These are phyloP conservation scores for Phania funesta DNA, from an alignment of 2,888 invertebrate genomes.

Conservation along the genomic window DNA sequence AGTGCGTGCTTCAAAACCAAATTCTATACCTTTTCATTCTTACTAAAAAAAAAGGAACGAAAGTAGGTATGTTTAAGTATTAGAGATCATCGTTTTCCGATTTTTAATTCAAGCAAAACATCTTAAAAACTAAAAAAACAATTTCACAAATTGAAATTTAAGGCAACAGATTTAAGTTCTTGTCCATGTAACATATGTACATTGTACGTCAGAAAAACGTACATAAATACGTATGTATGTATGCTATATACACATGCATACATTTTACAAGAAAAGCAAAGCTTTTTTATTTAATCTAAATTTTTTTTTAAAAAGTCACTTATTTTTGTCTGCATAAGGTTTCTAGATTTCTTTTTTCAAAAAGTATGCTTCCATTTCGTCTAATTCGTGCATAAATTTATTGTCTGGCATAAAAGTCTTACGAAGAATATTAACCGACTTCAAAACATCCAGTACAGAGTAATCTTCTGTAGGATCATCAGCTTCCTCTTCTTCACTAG, in stretches of 20 bases:
- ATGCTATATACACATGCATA: not conserved
- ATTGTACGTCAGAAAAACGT: not conserved
- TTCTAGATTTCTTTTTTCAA: not conserved
- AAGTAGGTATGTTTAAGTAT: not conserved
- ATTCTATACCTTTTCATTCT: not conserved
- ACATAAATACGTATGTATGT: not conserved
- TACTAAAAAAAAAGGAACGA: too few species aligned
- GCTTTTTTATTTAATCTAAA: too few species aligned
- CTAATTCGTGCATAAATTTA: slow-evolving; percentile 1
- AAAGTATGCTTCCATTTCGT: not conserved
- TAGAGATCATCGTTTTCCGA: not conserved
- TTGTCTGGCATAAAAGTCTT: slow-evolving; percentile 12
- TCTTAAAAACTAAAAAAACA: not conserved
- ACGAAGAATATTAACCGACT: slow-evolving; percentile 9
- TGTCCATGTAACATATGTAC: not conserved
- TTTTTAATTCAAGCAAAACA: not conserved
- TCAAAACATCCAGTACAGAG: slow-evolving; percentile 11
- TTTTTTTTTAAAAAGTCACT: too few species aligned
- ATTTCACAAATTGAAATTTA: not conserved
- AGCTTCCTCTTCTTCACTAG: not conserved
- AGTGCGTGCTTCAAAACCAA: not conserved
- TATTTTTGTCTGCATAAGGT: not conserved
- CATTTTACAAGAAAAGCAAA: too few species aligned
- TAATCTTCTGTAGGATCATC: slow-evolving; percentile 1
- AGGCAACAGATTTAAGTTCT: not conserved